Base-by-base conservation (phyloP, 37 sponge, comb jelly and placozoan species). In the Chondrosia reniformis region DNA sequence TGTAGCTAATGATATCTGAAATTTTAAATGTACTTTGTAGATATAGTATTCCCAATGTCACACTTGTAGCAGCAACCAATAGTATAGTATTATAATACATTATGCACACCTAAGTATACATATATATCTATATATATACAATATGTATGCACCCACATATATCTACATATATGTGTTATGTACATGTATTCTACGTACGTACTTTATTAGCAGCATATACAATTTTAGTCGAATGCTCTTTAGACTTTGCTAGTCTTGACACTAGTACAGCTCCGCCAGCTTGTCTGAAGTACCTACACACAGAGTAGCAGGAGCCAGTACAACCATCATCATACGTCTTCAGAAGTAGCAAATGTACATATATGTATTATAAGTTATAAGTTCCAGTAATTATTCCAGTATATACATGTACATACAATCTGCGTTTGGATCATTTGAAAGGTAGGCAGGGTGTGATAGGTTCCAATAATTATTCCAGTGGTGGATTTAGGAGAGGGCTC, bases 151-250 rank as follows among this genome's bases (percentile, higher is more conserved):
- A 71, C 74, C 19, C n/a, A 62, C n/a, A 28, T 62, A 62, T 28
- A 62, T 62, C 13, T 28, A 22, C 28, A 62, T n/a, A 22, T 62
- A 71, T 41, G 74, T 22, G n/a, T n/a, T 24, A 22, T 62, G 27
- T 22, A 62, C 27, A 62, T 24, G 63, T 24, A 62, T 22, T 9
- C 8, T 22, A 62, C 52, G 15, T 49, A 49, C 10, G 15, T 34
- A 89, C 90, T 75, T 85, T 89, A 45, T 82, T 72, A 2, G 90
- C 86, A 39, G 90, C 90, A 85, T 65, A 82, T 24, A 85, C 75
- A 52, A 89, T 54, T 46, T 81, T 89, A 8, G 66, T 33, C 0
- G 82, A 76, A 42, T 89, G 86, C 55, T 89, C 83, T 74, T 82
- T 77, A 17, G 90, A 89, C 43, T 79, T 42, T 0, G 90, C 45